Conservation (phyloP, 2,797 vertebrate species). For the Pseudochirops cupreus region DNA sequence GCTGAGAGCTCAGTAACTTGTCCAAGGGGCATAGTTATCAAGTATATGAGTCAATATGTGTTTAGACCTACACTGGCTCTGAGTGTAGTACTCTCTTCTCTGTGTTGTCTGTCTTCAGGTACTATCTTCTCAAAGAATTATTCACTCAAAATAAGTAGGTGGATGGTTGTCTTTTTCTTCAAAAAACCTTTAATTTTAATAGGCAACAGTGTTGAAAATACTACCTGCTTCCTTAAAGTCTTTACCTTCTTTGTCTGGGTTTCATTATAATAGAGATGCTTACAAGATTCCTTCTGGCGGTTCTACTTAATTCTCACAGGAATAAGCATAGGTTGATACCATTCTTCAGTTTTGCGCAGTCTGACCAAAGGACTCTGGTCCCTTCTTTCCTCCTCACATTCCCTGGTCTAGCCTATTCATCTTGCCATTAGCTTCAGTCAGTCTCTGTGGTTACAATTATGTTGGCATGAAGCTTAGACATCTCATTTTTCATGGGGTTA, state of each 20-base stretch:
- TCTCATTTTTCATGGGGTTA: constrained; percentile 38
- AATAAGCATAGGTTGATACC: background rate
- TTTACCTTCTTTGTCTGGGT: background rate
- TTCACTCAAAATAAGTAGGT: background rate
- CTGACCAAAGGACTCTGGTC: background rate
- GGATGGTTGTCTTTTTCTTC: background rate
- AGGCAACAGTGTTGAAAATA: background rate
- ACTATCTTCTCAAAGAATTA: background rate
- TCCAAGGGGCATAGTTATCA: background rate
- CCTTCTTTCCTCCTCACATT: too few species aligned
- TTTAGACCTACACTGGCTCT: background rate
- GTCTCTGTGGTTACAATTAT: background rate
- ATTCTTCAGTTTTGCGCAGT: background rate
- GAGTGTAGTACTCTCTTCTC: background rate
- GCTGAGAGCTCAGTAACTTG: background rate
- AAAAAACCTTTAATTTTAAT: background rate
- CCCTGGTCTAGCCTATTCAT: background rate
- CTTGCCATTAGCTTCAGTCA: background rate
- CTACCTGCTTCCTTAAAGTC: background rate
- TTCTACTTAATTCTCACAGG: background rate
- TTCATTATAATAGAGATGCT: background rate
- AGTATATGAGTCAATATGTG: background rate
- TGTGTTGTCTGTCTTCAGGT: background rate
- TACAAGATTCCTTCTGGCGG: background rate
- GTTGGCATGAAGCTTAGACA: background rate